Conservation (phyloP, 2,113 vertebrate species). For the Nematolebias whitei region DNA sequence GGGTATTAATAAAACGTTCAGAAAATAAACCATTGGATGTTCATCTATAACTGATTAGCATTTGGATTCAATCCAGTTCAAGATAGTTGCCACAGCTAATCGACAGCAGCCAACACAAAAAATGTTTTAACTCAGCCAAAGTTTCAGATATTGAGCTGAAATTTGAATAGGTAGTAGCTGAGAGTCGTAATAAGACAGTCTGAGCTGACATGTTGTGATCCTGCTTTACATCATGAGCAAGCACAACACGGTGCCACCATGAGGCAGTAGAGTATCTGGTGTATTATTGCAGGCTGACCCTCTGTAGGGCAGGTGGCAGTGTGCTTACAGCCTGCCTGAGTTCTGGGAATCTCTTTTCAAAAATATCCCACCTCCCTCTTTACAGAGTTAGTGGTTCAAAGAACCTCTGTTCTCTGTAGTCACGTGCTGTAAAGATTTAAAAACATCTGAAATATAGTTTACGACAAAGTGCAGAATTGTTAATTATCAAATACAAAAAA, state of each 20-base stretch:
- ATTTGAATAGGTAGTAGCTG: no score
- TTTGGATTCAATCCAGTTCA: no score
- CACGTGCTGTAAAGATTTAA: neutral
- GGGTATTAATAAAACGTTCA: no score
- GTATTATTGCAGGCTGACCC: neutral
- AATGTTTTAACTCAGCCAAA: no score
- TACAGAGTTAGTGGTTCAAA: neutral
- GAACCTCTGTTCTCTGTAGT: neutral
- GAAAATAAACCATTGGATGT: no score
- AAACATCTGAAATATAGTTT: neutral
- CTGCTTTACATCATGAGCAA: no score
- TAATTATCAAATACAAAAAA: neutral
- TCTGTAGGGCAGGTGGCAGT: slow-evolving; percentile 25
- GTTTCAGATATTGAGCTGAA: no score
- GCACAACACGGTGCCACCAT: neutral
- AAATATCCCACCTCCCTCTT: slow-evolving; percentile 41
- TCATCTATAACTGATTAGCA: no score
- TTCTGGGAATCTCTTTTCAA: slow-evolving; percentile 53
- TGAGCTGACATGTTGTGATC: no score
- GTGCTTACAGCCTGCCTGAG: slow-evolving; percentile 12
- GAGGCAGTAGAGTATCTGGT: neutral
- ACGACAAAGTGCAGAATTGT: neutral
- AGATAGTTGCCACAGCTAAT: no score
- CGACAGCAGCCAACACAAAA: no score
- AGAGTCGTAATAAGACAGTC: no score